A percentile compares a stretch with the other conserved stretches of the same genome.
These are phyloP conservation scores for Corythaixoides concolor DNA, from an alignment of 2,113 vertebrate genomes.

Conservation along the genomic window DNA sequence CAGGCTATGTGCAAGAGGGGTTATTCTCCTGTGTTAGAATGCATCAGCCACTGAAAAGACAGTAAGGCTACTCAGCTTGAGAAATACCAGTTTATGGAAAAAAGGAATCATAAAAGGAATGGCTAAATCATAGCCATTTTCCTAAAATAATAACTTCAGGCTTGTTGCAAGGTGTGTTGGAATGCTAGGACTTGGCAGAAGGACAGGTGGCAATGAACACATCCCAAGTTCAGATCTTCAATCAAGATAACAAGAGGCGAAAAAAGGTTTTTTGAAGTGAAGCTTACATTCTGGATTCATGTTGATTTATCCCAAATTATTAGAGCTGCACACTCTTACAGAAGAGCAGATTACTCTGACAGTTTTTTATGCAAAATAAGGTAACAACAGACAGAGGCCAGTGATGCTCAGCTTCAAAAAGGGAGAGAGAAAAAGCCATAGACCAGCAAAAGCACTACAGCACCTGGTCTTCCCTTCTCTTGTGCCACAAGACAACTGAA, in stretches of 20 bases:
- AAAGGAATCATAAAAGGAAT: conserved; percentile 14
- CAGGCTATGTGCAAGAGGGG: neutral
- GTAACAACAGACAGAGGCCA: neutral
- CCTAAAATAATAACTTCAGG: conserved; percentile 35
- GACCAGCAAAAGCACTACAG: neutral
- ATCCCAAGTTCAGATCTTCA: neutral
- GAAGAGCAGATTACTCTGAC: neutral
- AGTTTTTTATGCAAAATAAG: neutral
- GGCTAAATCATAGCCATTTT: neutral
- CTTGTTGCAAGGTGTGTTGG: conserved; percentile 40
- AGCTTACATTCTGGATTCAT: neutral
- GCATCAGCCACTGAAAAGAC: neutral
- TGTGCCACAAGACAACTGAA: neutral
- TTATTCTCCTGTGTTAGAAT: neutral
- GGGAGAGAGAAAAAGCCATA: neutral
- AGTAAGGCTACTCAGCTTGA: neutral
- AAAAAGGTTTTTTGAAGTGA: neutral
- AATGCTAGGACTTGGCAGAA: conserved; percentile 18
- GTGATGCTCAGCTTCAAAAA: neutral
- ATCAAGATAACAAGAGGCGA: neutral
- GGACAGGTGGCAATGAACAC: neutral
- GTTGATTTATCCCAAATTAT: neutral
- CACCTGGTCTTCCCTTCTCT: neutral
- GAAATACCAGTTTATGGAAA: conserved; percentile 4
- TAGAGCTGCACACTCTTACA: neutral